These are phyloP conservation scores for Lycocorax pyrrhopterus DNA, from an alignment of 2,113 vertebrate species.

Conservation along the genomic window DNA sequence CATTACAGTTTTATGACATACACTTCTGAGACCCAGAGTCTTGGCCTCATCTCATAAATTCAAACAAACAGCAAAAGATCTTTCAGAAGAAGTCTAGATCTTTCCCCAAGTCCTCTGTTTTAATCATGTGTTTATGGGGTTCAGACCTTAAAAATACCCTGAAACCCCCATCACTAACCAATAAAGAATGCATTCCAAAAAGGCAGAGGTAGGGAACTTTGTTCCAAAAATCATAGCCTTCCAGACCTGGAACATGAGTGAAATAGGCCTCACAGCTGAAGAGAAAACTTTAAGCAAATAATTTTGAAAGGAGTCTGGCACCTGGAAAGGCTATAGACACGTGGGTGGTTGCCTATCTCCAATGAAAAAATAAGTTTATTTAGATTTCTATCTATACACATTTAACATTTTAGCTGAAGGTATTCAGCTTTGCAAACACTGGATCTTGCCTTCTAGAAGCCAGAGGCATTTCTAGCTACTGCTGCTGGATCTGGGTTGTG, in stretches of 20 bases:
- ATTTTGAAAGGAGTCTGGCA: background rate
- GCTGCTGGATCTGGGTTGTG: background rate
- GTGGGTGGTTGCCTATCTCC: background rate
- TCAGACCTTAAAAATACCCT: background rate
- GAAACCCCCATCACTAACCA: background rate
- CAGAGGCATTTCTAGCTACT: constrained; percentile 25
- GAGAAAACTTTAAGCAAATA: background rate
- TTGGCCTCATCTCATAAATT: background rate
- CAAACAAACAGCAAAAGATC: background rate
- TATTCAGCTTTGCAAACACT: background rate
- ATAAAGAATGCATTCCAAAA: background rate
- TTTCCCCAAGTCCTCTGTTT: background rate
- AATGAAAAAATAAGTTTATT: background rate
- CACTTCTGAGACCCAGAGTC: background rate
- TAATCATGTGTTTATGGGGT: background rate
- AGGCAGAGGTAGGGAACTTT: background rate
- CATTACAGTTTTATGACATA: background rate
- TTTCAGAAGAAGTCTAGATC: background rate
- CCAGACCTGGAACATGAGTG: background rate
- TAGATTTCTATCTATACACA: background rate
- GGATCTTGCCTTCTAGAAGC: background rate
- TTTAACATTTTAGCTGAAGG: background rate
- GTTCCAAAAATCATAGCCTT: background rate
- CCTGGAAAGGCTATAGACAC: background rate
- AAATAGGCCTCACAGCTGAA: background rate